These are phyloP conservation scores for Tupaia tana DNA, from an alignment of 2,113 vertebrate genomes.

Conservation along the genomic window DNA sequence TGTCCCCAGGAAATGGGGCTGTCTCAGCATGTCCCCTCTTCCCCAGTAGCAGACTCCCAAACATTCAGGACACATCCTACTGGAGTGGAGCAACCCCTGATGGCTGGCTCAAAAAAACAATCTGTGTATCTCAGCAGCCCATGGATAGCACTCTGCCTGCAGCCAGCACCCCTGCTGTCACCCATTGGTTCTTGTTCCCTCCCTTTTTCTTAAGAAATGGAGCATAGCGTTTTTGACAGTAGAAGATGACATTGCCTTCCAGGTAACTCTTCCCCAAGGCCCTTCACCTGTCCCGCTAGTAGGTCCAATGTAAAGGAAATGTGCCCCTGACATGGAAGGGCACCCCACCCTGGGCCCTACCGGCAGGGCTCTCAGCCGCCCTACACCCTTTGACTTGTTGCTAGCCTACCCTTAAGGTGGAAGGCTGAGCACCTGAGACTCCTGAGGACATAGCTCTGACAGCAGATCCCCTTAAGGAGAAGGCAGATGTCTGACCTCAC, in stretches of 20 bases:
- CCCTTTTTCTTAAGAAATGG: neutral
- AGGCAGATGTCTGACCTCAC: neutral
- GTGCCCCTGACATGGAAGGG: fast-evolving
- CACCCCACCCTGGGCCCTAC: fast-evolving
- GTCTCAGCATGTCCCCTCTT: neutral
- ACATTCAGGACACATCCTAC: neutral
- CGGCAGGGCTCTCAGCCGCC: neutral
- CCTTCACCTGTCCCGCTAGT: neutral
- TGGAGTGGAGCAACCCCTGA: neutral
- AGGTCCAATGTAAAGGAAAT: neutral
- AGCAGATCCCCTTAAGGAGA: neutral
- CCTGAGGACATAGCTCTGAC: neutral
- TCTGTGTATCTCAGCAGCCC: neutral
- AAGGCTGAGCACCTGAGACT: neutral
- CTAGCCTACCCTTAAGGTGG: neutral
- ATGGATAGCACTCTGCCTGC: fast-evolving
- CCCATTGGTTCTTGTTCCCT: neutral
- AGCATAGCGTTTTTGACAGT: neutral
- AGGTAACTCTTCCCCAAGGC: neutral
- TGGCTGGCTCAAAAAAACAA: neutral
- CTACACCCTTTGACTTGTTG: neutral
- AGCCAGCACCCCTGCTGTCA: neutral
- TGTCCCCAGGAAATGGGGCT: neutral
- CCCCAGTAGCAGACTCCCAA: neutral
- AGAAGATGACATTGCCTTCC: neutral